Evolutionary conservation across 2,888 invertebrate species (phyloP).

Genomic region (Stramonita haemastoma): DNA sequence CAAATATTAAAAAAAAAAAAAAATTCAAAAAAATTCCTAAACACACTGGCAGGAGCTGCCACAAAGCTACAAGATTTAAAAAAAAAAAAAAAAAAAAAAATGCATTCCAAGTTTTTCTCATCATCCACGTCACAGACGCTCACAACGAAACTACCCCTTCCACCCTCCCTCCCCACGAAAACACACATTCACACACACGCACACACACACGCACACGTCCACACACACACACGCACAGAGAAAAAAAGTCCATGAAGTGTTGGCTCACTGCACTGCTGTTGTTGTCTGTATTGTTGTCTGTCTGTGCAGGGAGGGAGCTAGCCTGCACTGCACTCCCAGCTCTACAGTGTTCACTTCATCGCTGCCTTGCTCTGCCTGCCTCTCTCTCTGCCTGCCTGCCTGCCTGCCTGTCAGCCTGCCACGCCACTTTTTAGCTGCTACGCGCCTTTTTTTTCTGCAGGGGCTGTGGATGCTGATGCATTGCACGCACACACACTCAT

Average conservation of each 20-base stretch:
- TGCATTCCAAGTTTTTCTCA: background rate
- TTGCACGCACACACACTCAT: background rate
- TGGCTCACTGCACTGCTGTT: background rate
- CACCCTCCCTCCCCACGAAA: background rate
- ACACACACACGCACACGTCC: background rate
- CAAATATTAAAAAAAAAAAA: too few species aligned
- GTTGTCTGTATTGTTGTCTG: too few species aligned
- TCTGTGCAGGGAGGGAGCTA: background rate
- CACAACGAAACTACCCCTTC: background rate
- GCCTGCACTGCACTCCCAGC: background rate
- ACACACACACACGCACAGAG: background rate
- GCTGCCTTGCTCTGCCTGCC: constrained; percentile 44
- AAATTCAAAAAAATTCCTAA: too few species aligned
- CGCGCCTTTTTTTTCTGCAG: background rate
- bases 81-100: background rate
- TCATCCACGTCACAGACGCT: background rate
- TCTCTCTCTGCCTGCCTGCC: constrained; percentile 41
- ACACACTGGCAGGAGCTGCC: too few species aligned
- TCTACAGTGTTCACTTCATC: constrained; percentile 62
- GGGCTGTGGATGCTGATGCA: background rate
- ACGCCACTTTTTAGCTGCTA: background rate
- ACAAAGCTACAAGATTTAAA: background rate
- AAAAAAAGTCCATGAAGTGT: background rate
- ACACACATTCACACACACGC: background rate
- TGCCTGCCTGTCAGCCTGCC: background rate